Evolutionary conservation across 2,113 vertebrate genomes (phyloP), one percentile per base, ranked within the genome.

Genomic region (Eulemur macaco): DNA sequence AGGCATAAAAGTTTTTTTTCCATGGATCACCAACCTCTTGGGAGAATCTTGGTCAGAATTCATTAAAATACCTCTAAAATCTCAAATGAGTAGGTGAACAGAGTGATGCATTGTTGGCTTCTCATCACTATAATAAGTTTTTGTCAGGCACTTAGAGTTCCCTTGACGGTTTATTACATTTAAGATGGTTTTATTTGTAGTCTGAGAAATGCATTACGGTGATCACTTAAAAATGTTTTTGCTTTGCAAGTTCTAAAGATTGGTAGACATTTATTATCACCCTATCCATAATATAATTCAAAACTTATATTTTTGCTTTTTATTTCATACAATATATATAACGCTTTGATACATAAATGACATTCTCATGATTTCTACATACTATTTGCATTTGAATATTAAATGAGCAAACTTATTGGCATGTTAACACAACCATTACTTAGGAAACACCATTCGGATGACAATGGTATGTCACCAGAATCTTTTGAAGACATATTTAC

Each of bases 11-110:
- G 31, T n/a, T 42, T 1, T 18, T 97, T 29, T 29, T 64, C 50
- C 64, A 20, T 4, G 76, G 25, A 0, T 58, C 13, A 88, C 91
- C 7, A 83, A 9, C 3, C 11, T 96, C 27, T 37, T 93, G 9
- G 50, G 18, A 81, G 52, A n/a, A 37, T 45, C 39, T 63, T 92
- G n/a, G 37, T 20, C 83, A 66, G 18, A 95, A 74, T 47, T 97
- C 96, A 3, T 29, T 84, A 87, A 60, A 39, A 96, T 37, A 12
- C 2, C 3, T 63, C 1, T 78, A 78, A 63, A 27, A 10, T 96
- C 78, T 95, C 66, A 89, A 98, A 87, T 82, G 89, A 23, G 27
- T 2, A 89, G 85, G 45, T 77, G 77, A 96, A 81, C 54, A 92
- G 81, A 94, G 15, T 71, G 39, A 50, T 10, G 6, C 31, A 88